Evolutionary conservation across 1,140 invertebrate species (phyloP).

Genomic region (Andricus grossulariae): DNA sequence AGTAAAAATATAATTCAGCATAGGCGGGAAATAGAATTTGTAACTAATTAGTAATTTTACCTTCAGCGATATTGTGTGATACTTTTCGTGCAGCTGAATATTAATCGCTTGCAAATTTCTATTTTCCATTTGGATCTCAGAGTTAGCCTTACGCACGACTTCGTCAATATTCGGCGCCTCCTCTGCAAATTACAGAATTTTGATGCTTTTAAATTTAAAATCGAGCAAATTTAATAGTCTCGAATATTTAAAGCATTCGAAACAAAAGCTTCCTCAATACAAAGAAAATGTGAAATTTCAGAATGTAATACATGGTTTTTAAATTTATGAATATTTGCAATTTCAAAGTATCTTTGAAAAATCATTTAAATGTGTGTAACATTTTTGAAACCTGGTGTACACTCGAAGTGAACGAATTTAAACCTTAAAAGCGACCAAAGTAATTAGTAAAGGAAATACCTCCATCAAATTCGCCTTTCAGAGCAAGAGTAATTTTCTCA

Average conservation of each 20-base stretch:
- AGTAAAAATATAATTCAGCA: background rate
- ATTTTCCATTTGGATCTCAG: constrained; percentile 93
- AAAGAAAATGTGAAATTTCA: background rate
- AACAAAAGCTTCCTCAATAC: background rate
- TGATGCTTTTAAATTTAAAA: background rate
- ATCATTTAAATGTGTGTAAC: too few species aligned
- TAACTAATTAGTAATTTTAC: constrained; percentile 63
- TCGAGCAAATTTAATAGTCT: too few species aligned
- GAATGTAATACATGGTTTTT: too few species aligned
- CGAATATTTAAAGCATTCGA: background rate
- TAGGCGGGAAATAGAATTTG: too few species aligned
- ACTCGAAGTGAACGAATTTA: too few species aligned
- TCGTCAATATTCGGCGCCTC: constrained; percentile 86
- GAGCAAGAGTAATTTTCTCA: constrained; percentile 91
- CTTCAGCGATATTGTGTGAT: constrained; percentile 93
- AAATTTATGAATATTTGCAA: too few species aligned
- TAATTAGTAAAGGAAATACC: constrained; percentile 63
- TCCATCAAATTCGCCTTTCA: constrained; percentile 88
- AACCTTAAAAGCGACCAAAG: too few species aligned
- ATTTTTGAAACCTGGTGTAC: too few species aligned
- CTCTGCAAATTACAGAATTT: constrained; percentile 69
- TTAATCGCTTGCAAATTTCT: constrained; percentile 93
- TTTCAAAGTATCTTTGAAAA: too few species aligned
- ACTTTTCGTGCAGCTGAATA: constrained; percentile 94
- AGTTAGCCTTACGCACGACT: constrained; percentile 87